Evolutionary conservation across 2,888 invertebrate species (phyloP), one percentile per base, ranked within the genome.

Genomic region (Exocentrus adspersus): DNA sequence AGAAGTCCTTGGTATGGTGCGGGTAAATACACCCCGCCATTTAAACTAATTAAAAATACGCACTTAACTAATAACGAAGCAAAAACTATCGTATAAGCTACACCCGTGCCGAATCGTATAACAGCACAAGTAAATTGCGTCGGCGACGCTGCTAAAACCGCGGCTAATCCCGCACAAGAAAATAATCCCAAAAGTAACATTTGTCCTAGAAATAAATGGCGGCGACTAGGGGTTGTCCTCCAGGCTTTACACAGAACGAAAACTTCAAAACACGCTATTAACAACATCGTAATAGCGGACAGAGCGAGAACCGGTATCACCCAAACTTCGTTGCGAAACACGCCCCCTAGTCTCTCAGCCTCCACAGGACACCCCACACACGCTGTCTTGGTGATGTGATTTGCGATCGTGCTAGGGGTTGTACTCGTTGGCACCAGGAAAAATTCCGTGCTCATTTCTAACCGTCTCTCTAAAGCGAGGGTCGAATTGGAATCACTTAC

Each of bases 61-160:
- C 95, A 93, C 84, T 97, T 97, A 70, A 97, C 97, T 74, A 97
- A 87, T 52, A 97, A 87, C 0, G 96, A 92, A 41, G 95, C 93
- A 82, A 96, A 97, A 64, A 95, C 92, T 60, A 96, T 87, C 56
- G 94, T 91, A 74, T 93, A 92, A 6, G 94, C 87, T 12, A 92
- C 88, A 54, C 95, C 95, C 43, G 92, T 90, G 42, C 92, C 93
- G 74, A 94, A 90, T 54, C 94, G 87, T 68, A 93, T 90, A 19
- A 92, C 88, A 54, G 92, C 93, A 78, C 95, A 95, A 16, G 93
- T 92, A 60, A 93, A 86, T 54, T 89, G 86, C 53, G 92, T 92
- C 46, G 94, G 94, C 28, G 91, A 88, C 6, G 92, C 90, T 1
- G 94, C 90, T 66, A 92, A 88, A 16, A 94, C 86, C 9, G 92